Evolutionary conservation across 2,888 invertebrate genomes (phyloP), one percentile per base, ranked within the genome.

Genomic region (Margaritifera margaritifera): DNA sequence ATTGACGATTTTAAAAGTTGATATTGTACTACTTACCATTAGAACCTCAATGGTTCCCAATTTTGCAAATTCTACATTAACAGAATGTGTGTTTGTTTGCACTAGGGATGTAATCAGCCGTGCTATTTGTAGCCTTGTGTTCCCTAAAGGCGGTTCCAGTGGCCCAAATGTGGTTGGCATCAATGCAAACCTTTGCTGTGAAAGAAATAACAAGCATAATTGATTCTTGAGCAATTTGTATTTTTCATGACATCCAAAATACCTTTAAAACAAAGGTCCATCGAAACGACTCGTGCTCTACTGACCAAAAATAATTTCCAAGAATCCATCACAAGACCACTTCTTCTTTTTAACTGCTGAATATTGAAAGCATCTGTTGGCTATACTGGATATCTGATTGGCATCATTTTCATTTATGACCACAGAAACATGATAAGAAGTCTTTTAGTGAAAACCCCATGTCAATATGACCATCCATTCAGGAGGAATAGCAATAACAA

Each of bases 51-150:
- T 90, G 78, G 92, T 92, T 82, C 91, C 91, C 75, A 92, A 89
- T 78, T 91, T 89, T 68, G 91, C 90, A 80, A 93, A 91, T 90
- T 94, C 94, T 86, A 92, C 91, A 87, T 94, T 92, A 83, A 97
- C 92, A 84, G 93, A 93, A 80, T 92, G 91, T 88, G 94, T 93
- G 87, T 94, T 94, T 65, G 94, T 94, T 76, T 81, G 78, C 62
- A 96, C 92, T 83, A 96, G 92, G 69, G 94, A 93, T 78, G 94
- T 93, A 86, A 96, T 92, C 80, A 97, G 92, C 88, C 94, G 94
- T 73, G 94, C 93, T 80, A 95, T 93, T 90, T 95, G 94, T 74
- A 96, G 91, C 77, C 96, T 92, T 60, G 94, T 93, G 89, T 93
- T 93, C 71, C 96, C 96, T 84, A 96, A 92, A 50, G 95, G 95